phyloP scores from a whole-genome alignment of 2,797 vertebrate species.

The Anableps anableps region DNA sequence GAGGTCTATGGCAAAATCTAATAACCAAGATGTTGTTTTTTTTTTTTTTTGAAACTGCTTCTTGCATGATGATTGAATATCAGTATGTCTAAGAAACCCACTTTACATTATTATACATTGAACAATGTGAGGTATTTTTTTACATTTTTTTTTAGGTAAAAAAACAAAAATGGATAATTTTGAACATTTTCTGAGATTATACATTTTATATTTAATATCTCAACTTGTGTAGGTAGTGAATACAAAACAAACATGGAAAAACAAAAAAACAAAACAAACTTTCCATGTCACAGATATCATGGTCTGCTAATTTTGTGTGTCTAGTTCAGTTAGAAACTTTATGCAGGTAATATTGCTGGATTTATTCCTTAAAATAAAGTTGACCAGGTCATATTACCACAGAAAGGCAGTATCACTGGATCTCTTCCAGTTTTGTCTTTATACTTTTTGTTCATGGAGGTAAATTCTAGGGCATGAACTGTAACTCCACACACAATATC shows the following conservation, averaged over 20 bases:
- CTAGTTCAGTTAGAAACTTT: not conserved
- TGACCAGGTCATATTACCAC: not conserved
- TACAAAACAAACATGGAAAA: not conserved
- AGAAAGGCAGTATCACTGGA: not conserved
- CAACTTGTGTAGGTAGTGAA: not conserved
- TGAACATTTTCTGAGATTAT: not conserved
- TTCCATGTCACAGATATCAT: not conserved
- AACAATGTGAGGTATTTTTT: no score
- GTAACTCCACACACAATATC: not conserved
- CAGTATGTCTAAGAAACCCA: no score
- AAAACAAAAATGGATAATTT: not conserved
- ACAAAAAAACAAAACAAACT: not conserved
- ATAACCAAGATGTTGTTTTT: not conserved
- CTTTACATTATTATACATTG: no score
- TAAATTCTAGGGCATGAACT: not conserved
- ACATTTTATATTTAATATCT: not conserved
- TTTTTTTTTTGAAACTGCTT: not conserved
- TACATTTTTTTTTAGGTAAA: not conserved
- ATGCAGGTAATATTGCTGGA: not conserved
- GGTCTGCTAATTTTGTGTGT: not conserved
- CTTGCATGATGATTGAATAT: not conserved
- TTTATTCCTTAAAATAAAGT: not conserved
- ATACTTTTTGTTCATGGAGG: not conserved
- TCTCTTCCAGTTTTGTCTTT: not conserved
- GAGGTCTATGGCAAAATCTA: not conserved